Evolutionary conservation across 2,797 vertebrate genomes (phyloP), one percentile per base, ranked within the genome.

Genomic region (Spizella passerina): DNA sequence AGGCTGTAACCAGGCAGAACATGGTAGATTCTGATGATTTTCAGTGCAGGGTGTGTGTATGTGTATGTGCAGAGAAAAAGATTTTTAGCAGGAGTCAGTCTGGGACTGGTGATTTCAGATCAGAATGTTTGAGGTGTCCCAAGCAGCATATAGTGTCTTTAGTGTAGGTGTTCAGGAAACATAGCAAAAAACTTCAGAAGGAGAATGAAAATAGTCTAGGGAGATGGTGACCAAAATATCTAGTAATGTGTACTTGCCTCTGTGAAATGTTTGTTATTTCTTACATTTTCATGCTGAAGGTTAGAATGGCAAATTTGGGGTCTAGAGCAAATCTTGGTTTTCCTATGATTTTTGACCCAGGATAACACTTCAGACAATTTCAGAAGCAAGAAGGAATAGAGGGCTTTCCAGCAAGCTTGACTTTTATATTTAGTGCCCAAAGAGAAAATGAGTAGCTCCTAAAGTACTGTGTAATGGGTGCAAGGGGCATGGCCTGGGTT

Each of bases 11-110:
- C 46, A 63, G 60, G 30, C 34, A 82, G 75, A 82, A 61, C 21
- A 21, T 39, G 21, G n/a, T 64, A 29, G 46, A 61, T 83, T 78
- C 49, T 77, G 34, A 24, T 78, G 27, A 50, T 60, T 82, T 76
- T n/a, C 1, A 19, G 56, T 36, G 26, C 5, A 8, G 5, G 2
- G 3, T 6, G 36, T 39, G 26, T 39, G 5, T 43, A 11, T 10
- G 7, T 70, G 24, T 34, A 8, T 32, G 19, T 49, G 29, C 17
- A 68, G 19, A 47, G 27, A 43, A 71, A 55, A 47, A 43, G 20
- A 5, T 20, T 59, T 88, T 72, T 65, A 38, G 21, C 20, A 17
- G 75, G 36, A 66, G 6, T 78, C 70, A 39, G 10, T 72, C 75
- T 80, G 36, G 77, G 27, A 56, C 26, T 72, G 32, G 17, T 73